A percentile compares a stretch with the other conserved stretches of the same genome.
Evolutionary conservation across 2,888 invertebrate species (phyloP).

Genomic region (Venustoraphidia nigricollis): DNA sequence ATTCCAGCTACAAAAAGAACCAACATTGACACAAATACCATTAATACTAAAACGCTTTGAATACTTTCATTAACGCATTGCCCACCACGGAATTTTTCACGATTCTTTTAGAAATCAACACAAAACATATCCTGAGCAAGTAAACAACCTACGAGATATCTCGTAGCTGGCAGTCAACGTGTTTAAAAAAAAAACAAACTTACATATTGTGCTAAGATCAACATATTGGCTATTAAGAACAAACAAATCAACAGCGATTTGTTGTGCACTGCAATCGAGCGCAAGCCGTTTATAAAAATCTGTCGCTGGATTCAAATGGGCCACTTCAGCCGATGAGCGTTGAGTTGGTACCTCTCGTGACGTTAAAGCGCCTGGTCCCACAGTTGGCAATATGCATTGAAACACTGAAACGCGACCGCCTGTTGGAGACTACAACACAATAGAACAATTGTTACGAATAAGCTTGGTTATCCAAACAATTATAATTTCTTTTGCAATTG

Average conservation of each 20-base stretch:
- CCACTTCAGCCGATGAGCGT: conserved; percentile 58
- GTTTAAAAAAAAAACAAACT: conserved; percentile 24
- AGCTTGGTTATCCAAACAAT: neutral
- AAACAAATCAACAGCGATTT: conserved; percentile 92
- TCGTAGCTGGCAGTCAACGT: too few species aligned
- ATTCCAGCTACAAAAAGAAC: conserved; percentile 51
- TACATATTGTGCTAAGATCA: conserved; percentile 86
- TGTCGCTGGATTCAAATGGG: conserved; percentile 83
- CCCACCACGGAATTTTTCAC: too few species aligned
- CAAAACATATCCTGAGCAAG: too few species aligned
- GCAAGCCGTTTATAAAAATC: conserved; percentile 96
- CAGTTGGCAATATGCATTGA: conserved; percentile 74
- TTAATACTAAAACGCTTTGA: too few species aligned
- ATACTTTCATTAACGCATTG: neutral
- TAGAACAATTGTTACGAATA: conserved; percentile 5
- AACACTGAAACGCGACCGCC: conserved; percentile 94
- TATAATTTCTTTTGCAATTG: neutral
- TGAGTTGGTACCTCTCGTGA: conserved; percentile 80
- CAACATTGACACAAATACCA: neutral
- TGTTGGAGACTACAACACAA: conserved; percentile 49
- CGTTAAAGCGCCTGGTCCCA: conserved; percentile 78
- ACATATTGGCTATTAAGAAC: conserved; percentile 83
- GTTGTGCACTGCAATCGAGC: conserved; percentile 90
- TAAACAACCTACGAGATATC: too few species aligned
- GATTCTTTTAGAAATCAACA: too few species aligned